Percentiles rank a stretch among this genome's conserved stretches.
phyloP scores from a whole-genome alignment of 2,113 vertebrate genomes.

The Antechinus stuartii region DNA sequence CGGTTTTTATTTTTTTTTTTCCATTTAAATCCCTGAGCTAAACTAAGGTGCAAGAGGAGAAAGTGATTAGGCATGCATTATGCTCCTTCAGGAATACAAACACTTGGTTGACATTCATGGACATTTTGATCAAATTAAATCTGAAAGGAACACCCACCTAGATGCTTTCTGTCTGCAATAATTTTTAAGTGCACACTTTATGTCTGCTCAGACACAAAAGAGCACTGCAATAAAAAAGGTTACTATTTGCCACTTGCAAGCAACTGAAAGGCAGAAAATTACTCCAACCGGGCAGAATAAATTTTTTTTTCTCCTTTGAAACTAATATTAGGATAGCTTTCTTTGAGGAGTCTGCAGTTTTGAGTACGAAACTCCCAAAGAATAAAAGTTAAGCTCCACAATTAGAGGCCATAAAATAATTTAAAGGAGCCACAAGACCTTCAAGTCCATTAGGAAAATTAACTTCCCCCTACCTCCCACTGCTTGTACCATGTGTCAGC shows the following conservation, averaged over 20 bases:
- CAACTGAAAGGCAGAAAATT: constrained; percentile 62
- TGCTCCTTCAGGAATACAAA: constrained; percentile 18
- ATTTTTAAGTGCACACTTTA: constrained; percentile 57
- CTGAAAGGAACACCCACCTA: constrained; percentile 1
- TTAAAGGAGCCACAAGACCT: neutral
- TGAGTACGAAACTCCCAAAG: neutral
- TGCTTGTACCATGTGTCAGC: neutral
- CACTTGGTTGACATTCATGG: neutral
- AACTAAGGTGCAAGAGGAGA: neutral
- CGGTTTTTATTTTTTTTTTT: neutral
- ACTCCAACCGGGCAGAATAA: constrained; percentile 38
- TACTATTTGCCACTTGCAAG: constrained; percentile 58
- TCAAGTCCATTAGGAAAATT: neutral
- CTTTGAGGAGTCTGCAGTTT: constrained; percentile 30
- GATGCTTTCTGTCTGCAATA: neutral
- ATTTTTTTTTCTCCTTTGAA: constrained; percentile 27
- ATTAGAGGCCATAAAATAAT: constrained; percentile 11
- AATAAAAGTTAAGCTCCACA: constrained; percentile 19
- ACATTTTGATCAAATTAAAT: constrained; percentile 37
- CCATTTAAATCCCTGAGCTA: neutral
- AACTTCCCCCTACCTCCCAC: neutral
- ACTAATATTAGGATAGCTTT: constrained; percentile 45
- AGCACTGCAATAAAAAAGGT: constrained; percentile 64
- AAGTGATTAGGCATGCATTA: fast-evolving
- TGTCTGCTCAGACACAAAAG: constrained; percentile 57